Evolutionary conservation across 1,140 invertebrate species (phyloP), one percentile per base, ranked within the genome.

Genomic region (Drosophila sp.): DNA sequence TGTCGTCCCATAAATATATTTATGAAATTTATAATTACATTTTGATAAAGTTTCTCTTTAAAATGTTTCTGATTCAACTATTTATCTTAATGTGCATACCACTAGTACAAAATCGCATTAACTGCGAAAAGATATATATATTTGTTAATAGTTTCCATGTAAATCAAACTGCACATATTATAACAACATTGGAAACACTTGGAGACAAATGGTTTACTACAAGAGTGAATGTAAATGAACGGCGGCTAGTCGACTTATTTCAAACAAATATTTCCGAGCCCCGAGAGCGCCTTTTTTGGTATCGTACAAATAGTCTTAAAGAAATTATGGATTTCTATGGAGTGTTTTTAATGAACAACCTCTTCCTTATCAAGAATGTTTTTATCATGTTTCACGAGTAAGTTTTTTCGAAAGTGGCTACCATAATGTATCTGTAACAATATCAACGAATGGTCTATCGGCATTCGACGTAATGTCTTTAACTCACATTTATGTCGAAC

Each of bases 191-290:
- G 29, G 45, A 72, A 27, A 11, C n/a, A 0, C 21, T 79, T n/a
- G 25, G 29, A 27, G 16, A 59, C 27, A 13, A 32, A 7, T 79
- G 69, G 62, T 79, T 76, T 21, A 64, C 66, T 6, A 79, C 76
- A 0, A 79, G 69, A 54, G 57, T 78, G 0, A 59, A 32, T n/a
- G 21, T 73, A 7, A 63, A 76, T 50, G 41, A 72, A 0, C 36
- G 6, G 0, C 70, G 40, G 29, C 25, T 79, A 32, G 43, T 76
- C 8, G 76, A 72, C 7, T 76, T 69, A 41, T 79, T 79, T 14
- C 67, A 76, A 41, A 78, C 73, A 2, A 76, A 79, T 41, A 40
- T 25, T 8, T 64, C 57, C 13, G 76, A 79, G 7, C 6, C 6
- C 0, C 53, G 63, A 4, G 73, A 72, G 6, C 3, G 21, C 0